Evolutionary conservation across 2,797 vertebrate genomes (phyloP).

Genomic region (Sternotherus odoratus): DNA sequence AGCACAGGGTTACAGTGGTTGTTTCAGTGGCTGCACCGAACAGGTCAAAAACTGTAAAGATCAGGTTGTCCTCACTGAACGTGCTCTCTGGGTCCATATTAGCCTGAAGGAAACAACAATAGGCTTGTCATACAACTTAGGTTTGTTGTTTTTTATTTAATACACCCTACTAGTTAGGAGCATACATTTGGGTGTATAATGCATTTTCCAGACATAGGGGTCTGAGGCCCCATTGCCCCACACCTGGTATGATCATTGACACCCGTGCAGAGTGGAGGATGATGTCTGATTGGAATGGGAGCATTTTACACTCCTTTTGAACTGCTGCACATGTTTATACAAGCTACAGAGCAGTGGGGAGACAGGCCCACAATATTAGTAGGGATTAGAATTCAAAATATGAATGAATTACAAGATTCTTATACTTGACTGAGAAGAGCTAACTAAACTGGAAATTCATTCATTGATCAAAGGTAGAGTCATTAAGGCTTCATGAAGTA

Average conservation of each 20-base stretch:
- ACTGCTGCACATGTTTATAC: background rate
- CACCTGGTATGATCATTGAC: background rate
- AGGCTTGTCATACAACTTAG: background rate
- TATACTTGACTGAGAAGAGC: background rate
- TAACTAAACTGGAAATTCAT: background rate
- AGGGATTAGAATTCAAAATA: background rate
- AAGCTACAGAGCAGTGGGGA: background rate
- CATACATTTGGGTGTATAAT: background rate
- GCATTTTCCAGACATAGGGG: background rate
- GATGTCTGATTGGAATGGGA: background rate
- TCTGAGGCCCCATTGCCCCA: background rate
- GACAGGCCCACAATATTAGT: background rate
- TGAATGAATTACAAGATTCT: background rate
- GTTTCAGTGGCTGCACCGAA: conserved; percentile 83
- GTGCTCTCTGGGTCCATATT: conserved; percentile 79
- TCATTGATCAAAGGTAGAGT: background rate
- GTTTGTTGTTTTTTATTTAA: background rate
- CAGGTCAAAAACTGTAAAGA: conserved; percentile 77
- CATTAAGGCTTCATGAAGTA: background rate
- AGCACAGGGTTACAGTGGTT: conserved; percentile 78
- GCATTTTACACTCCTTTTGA: background rate
- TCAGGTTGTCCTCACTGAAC: conserved; percentile 78
- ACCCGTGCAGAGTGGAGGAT: background rate
- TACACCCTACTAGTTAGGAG: background rate
- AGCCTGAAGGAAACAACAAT: conserved; percentile 60